Base-by-base conservation (phyloP, 2,797 vertebrate genomes). In the Pelobates cultripes region DNA sequence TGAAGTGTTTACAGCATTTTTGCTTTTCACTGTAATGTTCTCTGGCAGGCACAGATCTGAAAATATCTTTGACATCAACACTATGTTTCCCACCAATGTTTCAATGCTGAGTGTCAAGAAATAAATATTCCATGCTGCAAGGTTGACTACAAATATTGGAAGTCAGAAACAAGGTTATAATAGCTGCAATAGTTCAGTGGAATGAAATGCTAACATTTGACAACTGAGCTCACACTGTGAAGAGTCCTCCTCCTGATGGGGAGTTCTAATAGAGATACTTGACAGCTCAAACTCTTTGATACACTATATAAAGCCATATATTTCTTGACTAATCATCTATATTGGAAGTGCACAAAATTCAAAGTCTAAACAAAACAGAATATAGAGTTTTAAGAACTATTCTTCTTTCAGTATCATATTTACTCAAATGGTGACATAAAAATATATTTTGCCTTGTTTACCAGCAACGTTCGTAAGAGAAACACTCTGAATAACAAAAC, bases 121-220 rank as follows among this genome's bases (percentile, higher is more conserved):
- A 78, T 78, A 70, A 78, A 78, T 78, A 71, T 72, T 72, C 70
- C 69, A 71, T 51, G 17, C 28, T 61, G 55, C 55, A 78, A n/a
- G 41, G 68, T 69, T 64, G 69, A 47, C 68, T 45, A 51, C 43
- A 57, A 78, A 70, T 78, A 5, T 2, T 78, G 43, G 55, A 47
- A 72, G 17, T 79, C 69, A 47, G 44, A 72, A 71, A 4, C 57
- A 71, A 79, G 14, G 42, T 63, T 79, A 63, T 43, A 79, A 47
- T 40, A 79, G 57, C 43, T 61, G 61, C 75, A 9, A 68, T 53
- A 77, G 43, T 60, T 78, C 57, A 47, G n/a, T 43, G 17, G 12
- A 71, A 47, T 63, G n/a, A 72, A 64, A 71, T 78, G 57, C 42
- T 47, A 63, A 63, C 69, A 64, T 43, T 51, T 71, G 68, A 61